A percentile compares a stretch with the other conserved stretches of the same genome.
These are phyloP conservation scores for Hiodon tergisus DNA, from an alignment of 2,113 vertebrate genomes.

Conservation along the genomic window DNA sequence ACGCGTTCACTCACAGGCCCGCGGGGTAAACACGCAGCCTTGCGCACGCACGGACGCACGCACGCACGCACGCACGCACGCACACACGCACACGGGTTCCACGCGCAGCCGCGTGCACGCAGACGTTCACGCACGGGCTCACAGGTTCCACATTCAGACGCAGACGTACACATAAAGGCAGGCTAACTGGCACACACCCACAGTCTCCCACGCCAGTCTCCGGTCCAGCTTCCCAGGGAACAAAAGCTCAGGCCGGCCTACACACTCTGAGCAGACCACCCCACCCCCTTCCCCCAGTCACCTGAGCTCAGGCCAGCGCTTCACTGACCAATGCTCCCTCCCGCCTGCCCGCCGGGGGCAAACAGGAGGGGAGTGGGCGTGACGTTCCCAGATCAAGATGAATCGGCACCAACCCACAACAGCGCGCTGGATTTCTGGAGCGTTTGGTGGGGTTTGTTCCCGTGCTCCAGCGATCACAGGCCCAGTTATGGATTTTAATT, in stretches of 20 bases:
- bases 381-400: constrained; percentile 17
- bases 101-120: too few species aligned
- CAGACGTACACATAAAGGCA: too few species aligned
- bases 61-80: too few species aligned
- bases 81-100: too few species aligned
- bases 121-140: too few species aligned
- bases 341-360: neutral
- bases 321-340: neutral
- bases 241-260: neutral
- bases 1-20: too few species aligned
- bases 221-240: constrained; percentile 5
- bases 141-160: too few species aligned
- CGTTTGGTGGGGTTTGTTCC: constrained; percentile 72
- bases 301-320: neutral
- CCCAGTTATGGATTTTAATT: constrained; percentile 68
- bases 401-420: constrained; percentile 1
- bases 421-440: constrained; percentile 48
- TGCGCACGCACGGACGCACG: too few species aligned
- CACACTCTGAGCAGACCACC: neutral
- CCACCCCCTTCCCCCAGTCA: too few species aligned
- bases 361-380: constrained; percentile 30
- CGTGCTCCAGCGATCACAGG: constrained; percentile 70
- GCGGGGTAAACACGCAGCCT: too few species aligned
- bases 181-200: too few species aligned
- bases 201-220: too few species aligned